Evolutionary conservation across 2,888 invertebrate species (phyloP).

Genomic region (Meghimatium bilineatum): DNA sequence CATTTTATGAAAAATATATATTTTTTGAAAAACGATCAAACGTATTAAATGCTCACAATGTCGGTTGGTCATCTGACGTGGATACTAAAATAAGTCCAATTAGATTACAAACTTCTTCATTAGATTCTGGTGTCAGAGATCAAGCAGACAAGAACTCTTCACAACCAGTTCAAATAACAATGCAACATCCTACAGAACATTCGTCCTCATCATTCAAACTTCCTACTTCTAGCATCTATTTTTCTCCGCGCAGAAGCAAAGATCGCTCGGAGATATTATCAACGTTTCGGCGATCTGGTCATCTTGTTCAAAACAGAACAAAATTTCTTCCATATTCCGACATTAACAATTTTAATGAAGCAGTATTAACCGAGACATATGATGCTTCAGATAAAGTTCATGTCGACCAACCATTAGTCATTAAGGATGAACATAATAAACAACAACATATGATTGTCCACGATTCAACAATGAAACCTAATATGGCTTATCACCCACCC

Average conservation of each 20-base stretch:
- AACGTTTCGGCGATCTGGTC: background rate
- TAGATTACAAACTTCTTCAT: background rate
- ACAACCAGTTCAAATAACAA: background rate
- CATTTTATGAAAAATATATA: conserved; percentile 22
- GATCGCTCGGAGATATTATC: background rate
- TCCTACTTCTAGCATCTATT: background rate
- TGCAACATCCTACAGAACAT: background rate
- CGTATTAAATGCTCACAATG: background rate
- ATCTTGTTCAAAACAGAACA: background rate
- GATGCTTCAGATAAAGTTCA: background rate
- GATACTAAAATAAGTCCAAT: background rate
- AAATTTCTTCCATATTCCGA: background rate
- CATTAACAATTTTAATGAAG: background rate
- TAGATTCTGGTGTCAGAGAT: background rate
- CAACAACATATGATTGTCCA: background rate
- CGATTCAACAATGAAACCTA: background rate
- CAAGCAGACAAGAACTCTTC: background rate
- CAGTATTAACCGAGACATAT: background rate
- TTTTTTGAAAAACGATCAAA: background rate
- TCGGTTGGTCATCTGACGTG: no score
- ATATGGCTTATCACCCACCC: background rate
- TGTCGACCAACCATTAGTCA: background rate
- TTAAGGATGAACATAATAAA: background rate
- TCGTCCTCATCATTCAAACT: background rate
- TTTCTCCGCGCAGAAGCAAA: background rate